A percentile compares a stretch with the other conserved stretches of the same genome.
Conservation (phyloP, 2,113 vertebrate genomes). For the Loxodonta africana region DNA sequence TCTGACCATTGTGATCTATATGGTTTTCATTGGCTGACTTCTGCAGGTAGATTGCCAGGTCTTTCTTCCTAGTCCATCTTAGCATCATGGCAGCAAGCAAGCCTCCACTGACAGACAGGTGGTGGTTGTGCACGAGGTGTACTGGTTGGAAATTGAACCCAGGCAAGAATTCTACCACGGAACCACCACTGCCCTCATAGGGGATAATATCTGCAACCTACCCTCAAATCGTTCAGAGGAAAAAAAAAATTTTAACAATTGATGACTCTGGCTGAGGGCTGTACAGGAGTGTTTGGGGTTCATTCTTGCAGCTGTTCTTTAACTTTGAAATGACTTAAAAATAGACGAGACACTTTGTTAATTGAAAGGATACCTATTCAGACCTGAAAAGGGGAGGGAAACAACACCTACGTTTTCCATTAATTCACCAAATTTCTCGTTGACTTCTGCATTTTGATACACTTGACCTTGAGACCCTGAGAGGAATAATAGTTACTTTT, state of each 20-base stretch:
- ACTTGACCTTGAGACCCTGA: conserved; percentile 34
- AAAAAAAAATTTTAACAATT: neutral
- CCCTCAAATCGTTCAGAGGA: neutral
- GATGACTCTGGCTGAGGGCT: neutral
- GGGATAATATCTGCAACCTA: neutral
- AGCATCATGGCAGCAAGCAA: neutral
- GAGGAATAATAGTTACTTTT: neutral
- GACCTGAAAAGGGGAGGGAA: neutral
- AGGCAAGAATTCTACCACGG: neutral
- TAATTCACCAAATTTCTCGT: neutral
- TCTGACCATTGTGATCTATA: neutral
- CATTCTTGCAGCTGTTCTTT: conserved; percentile 16
- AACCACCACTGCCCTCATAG: neutral
- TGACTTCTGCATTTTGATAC: conserved; percentile 23
- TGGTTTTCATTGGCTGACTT: neutral
- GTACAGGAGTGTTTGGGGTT: neutral
- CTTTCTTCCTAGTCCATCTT: neutral
- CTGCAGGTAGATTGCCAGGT: neutral
- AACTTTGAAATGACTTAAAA: conserved; percentile 48
- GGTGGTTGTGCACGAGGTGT: neutral
- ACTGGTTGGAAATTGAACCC: neutral
- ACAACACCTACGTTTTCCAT: neutral
- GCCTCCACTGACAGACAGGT: neutral
- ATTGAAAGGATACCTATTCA: neutral
- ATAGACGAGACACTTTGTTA: neutral